Percentiles rank a stretch among this genome's conserved stretches.
Evolutionary conservation across 2,797 vertebrate species (phyloP).

Genomic region (Sternarchorhynchus goeldii): DNA sequence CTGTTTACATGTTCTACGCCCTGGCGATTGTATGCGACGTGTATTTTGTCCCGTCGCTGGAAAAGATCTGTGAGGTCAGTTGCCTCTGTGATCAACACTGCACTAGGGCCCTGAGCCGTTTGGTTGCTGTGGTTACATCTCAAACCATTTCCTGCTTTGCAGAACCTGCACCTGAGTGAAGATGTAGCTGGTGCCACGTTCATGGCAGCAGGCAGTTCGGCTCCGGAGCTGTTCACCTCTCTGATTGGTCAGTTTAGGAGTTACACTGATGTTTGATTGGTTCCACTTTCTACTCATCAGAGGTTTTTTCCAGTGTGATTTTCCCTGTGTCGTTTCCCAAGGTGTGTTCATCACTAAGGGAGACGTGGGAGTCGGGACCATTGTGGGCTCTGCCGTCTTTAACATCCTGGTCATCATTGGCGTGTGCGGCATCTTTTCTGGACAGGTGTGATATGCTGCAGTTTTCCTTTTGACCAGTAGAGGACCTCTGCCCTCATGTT

Average conservation of each 20-base stretch:
- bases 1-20: constrained; percentile 81
- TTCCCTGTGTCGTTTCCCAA: constrained; percentile 44
- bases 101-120: no score
- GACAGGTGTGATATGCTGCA: constrained; percentile 66
- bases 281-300: no score
- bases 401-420: constrained; percentile 84
- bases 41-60: constrained; percentile 82
- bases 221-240: constrained; percentile 83
- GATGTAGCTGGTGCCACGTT: constrained; percentile 85
- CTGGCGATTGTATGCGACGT: constrained; percentile 82
- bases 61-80: constrained; percentile 78
- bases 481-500: background rate
- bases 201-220: constrained; percentile 84
- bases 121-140: background rate
- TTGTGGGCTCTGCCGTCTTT: constrained; percentile 83
- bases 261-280: background rate
- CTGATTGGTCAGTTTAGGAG: constrained; percentile 76
- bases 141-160: constrained; percentile 1
- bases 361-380: constrained; percentile 82
- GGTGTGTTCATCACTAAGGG: constrained; percentile 85
- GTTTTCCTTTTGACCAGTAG: background rate
- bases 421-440: constrained; percentile 78
- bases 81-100: background rate
- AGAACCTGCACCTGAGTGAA: constrained; percentile 81
- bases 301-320: background rate